phyloP scores from a whole-genome alignment of 2,888 invertebrate species.

The Lymantria dispar region DNA sequence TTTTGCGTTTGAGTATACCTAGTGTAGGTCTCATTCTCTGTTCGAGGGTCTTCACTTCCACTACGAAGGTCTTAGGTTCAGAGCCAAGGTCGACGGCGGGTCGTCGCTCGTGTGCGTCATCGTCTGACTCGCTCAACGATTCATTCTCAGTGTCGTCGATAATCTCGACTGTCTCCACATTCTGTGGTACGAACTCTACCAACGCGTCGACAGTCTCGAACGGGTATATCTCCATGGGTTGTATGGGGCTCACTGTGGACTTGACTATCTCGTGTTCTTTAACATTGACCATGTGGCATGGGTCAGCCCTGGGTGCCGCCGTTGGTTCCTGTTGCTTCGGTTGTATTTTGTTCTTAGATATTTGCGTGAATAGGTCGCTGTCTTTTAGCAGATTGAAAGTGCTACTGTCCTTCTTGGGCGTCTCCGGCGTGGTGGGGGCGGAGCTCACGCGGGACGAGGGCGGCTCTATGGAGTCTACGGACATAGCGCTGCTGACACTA shows the following conservation, averaged over 20 bases:
- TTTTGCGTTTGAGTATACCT: constrained; percentile 56
- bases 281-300: constrained; percentile 85
- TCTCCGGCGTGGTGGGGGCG: constrained; percentile 51
- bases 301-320: constrained; percentile 29
- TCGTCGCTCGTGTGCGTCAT: constrained; percentile 40
- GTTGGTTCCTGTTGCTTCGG: constrained; percentile 31
- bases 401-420: constrained; percentile 76
- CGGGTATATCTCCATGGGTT: constrained; percentile 69
- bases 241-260: constrained; percentile 77
- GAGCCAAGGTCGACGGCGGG: constrained; percentile 48
- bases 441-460: constrained; percentile 16
- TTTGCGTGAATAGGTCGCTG: constrained; percentile 86
- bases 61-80: constrained; percentile 66
- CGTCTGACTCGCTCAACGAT: constrained; percentile 34
- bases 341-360: constrained; percentile 76
- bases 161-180: constrained; percentile 80
- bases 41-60: constrained; percentile 63
- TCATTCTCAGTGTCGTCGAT: constrained; percentile 78
- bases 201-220: constrained; percentile 78
- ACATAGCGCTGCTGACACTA: constrained; percentile 35
- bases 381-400: constrained; percentile 86
- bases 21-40: constrained; percentile 65
- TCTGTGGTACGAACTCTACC: constrained; percentile 78
- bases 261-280: constrained; percentile 86
- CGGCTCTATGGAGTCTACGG: constrained; percentile 45